Conservation (phyloP, 2,797 vertebrate genomes). For the Coregonus sp. region DNA sequence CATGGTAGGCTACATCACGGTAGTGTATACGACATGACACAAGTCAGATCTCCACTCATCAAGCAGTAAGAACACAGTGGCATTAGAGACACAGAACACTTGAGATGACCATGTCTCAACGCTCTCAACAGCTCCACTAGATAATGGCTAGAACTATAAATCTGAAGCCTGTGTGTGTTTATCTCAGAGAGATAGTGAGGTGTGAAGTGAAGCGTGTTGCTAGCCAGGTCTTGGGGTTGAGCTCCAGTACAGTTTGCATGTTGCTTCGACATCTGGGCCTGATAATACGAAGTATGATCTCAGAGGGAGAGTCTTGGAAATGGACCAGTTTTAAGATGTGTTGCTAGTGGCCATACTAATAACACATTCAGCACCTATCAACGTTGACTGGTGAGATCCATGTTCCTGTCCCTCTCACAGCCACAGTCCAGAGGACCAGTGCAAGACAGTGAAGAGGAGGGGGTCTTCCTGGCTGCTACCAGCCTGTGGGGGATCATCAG, state of each 20-base stretch:
- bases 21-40: neutral
- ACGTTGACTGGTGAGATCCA: neutral
- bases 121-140: conserved; percentile 38
- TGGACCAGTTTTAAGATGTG: conserved; percentile 44
- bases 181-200: conserved; percentile 29
- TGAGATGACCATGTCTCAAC: conserved; percentile 14
- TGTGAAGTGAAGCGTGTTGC: conserved; percentile 36
- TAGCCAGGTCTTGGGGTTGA: conserved; percentile 32
- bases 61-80: neutral
- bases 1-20: neutral
- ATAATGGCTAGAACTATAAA: neutral
- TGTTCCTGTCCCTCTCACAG: conserved; percentile 16
- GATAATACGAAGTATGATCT: conserved; percentile 68
- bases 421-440: conserved; percentile 44
- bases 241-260: conserved; percentile 38
- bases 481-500: conserved; percentile 33
- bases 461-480: conserved; percentile 50
- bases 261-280: conserved; percentile 70
- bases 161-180: conserved; percentile 22
- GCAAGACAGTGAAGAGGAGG: conserved; percentile 24
- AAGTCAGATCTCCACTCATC: conserved; percentile 8
- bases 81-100: conserved; percentile 32
- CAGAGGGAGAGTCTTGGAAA: conserved; percentile 59
- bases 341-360: conserved; percentile 42
- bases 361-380: neutral